Base-by-base conservation (phyloP, 2,797 vertebrate species). In the Acrossocheilus wenchowensis region DNA sequence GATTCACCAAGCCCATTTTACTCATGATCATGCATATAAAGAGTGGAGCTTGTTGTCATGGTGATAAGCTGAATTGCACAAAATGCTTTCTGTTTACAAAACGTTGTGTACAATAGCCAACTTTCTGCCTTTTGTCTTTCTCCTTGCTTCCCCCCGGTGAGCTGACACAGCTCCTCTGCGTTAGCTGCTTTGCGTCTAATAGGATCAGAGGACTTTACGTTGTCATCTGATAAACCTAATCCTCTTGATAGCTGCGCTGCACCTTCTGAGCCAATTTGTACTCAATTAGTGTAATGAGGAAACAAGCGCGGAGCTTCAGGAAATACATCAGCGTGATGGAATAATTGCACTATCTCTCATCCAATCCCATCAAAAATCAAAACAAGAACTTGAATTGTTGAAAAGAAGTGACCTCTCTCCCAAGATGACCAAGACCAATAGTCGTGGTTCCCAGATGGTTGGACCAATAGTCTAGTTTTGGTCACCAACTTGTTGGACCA, bases 171-270 rank as follows among this genome's bases (percentile, higher is more conserved):
- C 90, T 93, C 96, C 95, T 97, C 96, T 95, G 96, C 93, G 90
- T 96, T 96, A 97, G 96, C 95, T 94, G 95, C 95, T 96, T 96
- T 96, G 93, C 93, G 92, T 89, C 94, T 95, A 97, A 97, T 96
- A 97, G 96, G 97, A 97, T 97, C 95, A 96, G 92, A 64, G 87
- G 92, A 94, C 94, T 95, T 97, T 97, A 96, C 92, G 92, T 95
- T 97, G 96, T 97, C 96, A 97, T 97, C 96, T 96, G 96, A 97
- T 96, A 96, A 96, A 96, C 95, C 95, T 97, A 97, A 97, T 96
- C 95, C 94, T 94, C 93, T 94, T 96, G 95, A 96, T 94, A 96
- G 94, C 93, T 95, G 94, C 92, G 93, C 94, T 93, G 94, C 91
- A 92, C 94, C 95, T 93, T 95, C 95, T 97, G 96, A 96, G 96